Evolutionary conservation across 2,888 invertebrate genomes (phyloP).

Genomic region (Rhamnusium bicolor): DNA sequence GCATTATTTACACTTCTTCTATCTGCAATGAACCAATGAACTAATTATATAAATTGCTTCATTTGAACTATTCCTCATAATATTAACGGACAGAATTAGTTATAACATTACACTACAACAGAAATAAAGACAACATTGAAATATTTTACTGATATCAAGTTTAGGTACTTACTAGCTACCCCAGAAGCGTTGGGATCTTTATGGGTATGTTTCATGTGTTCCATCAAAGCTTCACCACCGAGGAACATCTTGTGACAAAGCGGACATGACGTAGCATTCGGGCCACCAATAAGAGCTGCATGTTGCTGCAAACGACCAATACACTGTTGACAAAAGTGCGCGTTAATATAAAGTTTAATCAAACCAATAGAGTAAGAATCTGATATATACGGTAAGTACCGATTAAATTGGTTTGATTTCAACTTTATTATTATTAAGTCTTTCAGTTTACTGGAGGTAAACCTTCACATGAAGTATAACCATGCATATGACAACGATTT

Average conservation of each 20-base stretch:
- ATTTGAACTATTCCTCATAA: too few species aligned
- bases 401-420: conserved; percentile 55
- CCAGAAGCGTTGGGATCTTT: conserved; percentile 93
- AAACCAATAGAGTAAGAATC: conserved; percentile 61
- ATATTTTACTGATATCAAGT: conserved; percentile 35
- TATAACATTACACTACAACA: conserved; percentile 25
- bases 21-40: too few species aligned
- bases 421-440: conserved; percentile 44
- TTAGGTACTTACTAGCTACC: conserved; percentile 86
- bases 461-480: neutral
- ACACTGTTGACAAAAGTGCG: conserved; percentile 83
- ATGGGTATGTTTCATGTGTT: conserved; percentile 96
- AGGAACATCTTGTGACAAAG: conserved; percentile 96
- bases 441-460: neutral
- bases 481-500: neutral
- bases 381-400: conserved; percentile 38
- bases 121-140: conserved; percentile 25
- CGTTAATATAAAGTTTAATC: conserved; percentile 64
- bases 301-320: conserved; percentile 97
- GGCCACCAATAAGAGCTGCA: conserved; percentile 93
- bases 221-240: conserved; percentile 93
- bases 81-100: neutral
- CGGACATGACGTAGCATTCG: conserved; percentile 93
- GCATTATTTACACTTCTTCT: too few species aligned
- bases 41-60: too few species aligned